Evolutionary conservation across 2,113 vertebrate species (phyloP), one percentile per base, ranked within the genome.

Genomic region (Myrmecobius fasciatus): DNA sequence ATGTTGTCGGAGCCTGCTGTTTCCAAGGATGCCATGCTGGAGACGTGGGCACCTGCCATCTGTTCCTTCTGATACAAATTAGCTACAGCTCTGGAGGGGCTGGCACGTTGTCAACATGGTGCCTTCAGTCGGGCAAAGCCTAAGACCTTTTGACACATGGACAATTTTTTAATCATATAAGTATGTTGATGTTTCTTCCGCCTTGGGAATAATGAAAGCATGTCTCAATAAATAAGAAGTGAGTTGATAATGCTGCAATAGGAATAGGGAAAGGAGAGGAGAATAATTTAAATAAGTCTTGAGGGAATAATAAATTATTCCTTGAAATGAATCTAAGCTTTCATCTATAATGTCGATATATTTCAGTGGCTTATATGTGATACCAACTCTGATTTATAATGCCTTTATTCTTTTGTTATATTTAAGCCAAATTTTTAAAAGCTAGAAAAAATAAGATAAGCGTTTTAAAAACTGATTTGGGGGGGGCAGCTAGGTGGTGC

Each of bases 341-440:
- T 54, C 94, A 91, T 97, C 25, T 75, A 93, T 94, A 91, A 95
- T 96, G 91, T 46, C 75, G 75, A 91, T 88, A 97, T 52, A 96
- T 95, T 89, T 97, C 53, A 95, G 52, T 36, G 54, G 52, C 31
- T 2, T 22, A 0, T 46, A 48, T 60, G 28, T 7, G 36, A 67
- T 91, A 93, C 92, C 91, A 92, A 47, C 91, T 92, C 95, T 94
- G 31, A 94, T 93, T 94, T 95, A 94, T 91, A 48, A 91, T 56
- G 49, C 48, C 88, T 93, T 95, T 96, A 94, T 97, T 93, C 52
- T 94, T 88, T 0, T 48, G 60, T 52, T 88, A 54, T 94, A 90
- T 94, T 96, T 96, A 97, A 97, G 93, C 48, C 94, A 96, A 95
- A 91, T 89, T 60, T 53, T 88, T 54, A 53, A 95, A 97, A 93